phyloP scores from a whole-genome alignment of 2,888 invertebrate genomes.

The Callyntrura sp. region DNA sequence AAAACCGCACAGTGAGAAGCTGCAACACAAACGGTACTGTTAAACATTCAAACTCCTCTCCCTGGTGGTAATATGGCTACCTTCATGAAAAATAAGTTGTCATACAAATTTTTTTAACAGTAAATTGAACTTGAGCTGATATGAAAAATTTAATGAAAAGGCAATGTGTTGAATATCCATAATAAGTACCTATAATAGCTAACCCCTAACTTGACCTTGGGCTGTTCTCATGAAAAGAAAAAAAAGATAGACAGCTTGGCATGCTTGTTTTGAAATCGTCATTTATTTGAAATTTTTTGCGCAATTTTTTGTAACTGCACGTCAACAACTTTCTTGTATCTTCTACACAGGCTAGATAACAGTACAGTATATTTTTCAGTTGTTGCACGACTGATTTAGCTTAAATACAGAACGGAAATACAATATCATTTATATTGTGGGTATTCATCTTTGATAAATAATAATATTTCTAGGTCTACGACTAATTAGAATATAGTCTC shows the following conservation, averaged over 20 bases:
- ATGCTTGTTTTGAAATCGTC: conserved; percentile 13
- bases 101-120: too few relatives aligned
- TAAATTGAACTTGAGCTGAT: too few relatives aligned
- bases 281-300: conserved; percentile 45
- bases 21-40: too few relatives aligned
- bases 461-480: neutral
- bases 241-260: neutral
- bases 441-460: neutral
- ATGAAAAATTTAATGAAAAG: too few relatives aligned
- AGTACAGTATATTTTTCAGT: conserved; percentile 39
- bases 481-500: conserved; percentile 25
- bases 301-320: conserved; percentile 22
- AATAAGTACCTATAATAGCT: too few relatives aligned
- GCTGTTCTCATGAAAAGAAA: neutral
- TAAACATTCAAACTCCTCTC: too few relatives aligned
- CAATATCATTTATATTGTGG: neutral
- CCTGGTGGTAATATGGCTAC: too few relatives aligned
- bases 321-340: conserved; percentile 24
- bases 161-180: too few relatives aligned
- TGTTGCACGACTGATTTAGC: conserved; percentile 25
- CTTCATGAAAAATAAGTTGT: too few relatives aligned
- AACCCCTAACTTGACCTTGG: too few relatives aligned
- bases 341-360: conserved; percentile 45
- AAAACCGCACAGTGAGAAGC: too few relatives aligned
- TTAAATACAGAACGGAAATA: conserved; percentile 28